Conservation (phyloP, 2,888 invertebrate species). For the Cylloceria caligata region DNA sequence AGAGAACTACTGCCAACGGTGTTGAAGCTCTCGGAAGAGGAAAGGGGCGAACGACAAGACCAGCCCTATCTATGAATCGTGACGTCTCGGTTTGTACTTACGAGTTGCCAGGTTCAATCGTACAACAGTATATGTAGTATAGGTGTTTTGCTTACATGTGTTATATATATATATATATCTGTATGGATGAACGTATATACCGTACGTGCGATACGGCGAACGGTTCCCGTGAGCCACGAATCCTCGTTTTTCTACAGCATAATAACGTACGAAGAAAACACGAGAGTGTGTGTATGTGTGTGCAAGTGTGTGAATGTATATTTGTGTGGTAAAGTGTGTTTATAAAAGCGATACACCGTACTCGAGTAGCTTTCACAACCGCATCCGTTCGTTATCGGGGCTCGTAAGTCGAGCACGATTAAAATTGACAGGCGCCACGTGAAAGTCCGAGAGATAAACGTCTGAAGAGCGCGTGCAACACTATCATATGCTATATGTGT, state of each 20-base stretch:
- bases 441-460: constrained; percentile 66
- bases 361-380: constrained; percentile 65
- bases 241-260: constrained; percentile 45
- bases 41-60: constrained; percentile 49
- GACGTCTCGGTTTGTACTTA: constrained; percentile 61
- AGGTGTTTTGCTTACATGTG: constrained; percentile 14
- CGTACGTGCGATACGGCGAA: constrained; percentile 23
- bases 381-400: constrained; percentile 66
- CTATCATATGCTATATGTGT: constrained; percentile 16
- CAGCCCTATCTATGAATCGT: constrained; percentile 65
- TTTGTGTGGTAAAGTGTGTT: too few relatives aligned
- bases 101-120: constrained; percentile 50
- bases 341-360: constrained; percentile 45
- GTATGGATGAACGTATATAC: neutral
- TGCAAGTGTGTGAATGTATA: too few relatives aligned
- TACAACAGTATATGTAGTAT: constrained; percentile 51
- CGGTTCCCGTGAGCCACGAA: constrained; percentile 21
- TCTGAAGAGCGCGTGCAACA: constrained; percentile 41
- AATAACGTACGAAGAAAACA: constrained; percentile 38
- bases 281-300: neutral
- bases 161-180: neutral
- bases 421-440: constrained; percentile 68
- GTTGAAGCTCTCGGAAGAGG: constrained; percentile 41
- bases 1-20: constrained; percentile 45
- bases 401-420: constrained; percentile 67